Evolutionary conservation across 2,113 vertebrate species (phyloP).

Genomic region (Ibidorhyncha struthersii): DNA sequence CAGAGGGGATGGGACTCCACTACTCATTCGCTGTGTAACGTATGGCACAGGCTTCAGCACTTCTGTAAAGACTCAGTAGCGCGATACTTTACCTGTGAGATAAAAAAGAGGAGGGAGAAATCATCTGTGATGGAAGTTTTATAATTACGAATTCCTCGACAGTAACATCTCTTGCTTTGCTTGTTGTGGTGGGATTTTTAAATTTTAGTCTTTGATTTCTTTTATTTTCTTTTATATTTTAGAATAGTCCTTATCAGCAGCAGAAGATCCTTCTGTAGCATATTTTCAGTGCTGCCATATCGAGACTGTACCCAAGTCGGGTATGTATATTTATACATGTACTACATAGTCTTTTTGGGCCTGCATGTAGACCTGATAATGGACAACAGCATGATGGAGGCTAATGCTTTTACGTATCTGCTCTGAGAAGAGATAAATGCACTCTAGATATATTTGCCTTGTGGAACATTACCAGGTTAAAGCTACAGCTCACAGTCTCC

Average conservation of each 20-base stretch:
- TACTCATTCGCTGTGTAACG: not conserved
- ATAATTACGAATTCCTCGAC: not conserved
- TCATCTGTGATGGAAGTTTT: not conserved
- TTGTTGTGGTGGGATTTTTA: slow-evolving; percentile 54
- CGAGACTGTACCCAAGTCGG: slow-evolving; percentile 96
- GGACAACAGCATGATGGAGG: not conserved
- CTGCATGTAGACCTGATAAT: slow-evolving; percentile 18
- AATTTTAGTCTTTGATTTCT: slow-evolving; percentile 74
- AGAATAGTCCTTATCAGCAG: slow-evolving; percentile 99
- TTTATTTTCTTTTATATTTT: slow-evolving; percentile 84
- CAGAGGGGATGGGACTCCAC: not conserved
- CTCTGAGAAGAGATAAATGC: not conserved
- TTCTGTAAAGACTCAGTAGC: not conserved
- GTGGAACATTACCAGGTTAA: not conserved
- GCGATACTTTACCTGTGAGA: not conserved
- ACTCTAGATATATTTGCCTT: not conserved
- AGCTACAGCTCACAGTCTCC: not conserved
- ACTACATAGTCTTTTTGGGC: slow-evolving; percentile 37
- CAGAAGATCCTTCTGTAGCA: slow-evolving; percentile 99
- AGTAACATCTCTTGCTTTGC: slow-evolving; percentile 47
- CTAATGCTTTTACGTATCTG: slow-evolving; percentile 4
- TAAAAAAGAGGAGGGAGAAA: not conserved
- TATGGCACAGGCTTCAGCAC: not conserved
- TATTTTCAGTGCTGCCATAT: slow-evolving; percentile 99
- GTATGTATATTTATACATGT: slow-evolving; percentile 86